Percentiles rank a stretch among this genome's conserved stretches.
Evolutionary conservation across 2,888 invertebrate genomes (phyloP).

Genomic region (Coremacera marginata): DNA sequence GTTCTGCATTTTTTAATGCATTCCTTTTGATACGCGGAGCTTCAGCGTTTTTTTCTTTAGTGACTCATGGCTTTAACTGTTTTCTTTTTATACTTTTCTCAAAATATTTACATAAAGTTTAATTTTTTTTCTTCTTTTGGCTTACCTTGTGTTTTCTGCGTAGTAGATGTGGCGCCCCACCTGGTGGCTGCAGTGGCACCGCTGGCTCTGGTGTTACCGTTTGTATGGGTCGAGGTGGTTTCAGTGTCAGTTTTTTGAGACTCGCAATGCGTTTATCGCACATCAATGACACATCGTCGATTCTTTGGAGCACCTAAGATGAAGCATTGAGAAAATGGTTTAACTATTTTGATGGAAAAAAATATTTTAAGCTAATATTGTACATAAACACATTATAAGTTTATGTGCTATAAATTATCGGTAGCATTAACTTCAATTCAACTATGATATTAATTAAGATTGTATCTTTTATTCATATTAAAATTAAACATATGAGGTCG

Average conservation of each 20-base stretch:
- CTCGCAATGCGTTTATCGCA: constrained; percentile 85
- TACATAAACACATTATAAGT: neutral
- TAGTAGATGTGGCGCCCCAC: constrained; percentile 71
- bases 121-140: constrained; percentile 19
- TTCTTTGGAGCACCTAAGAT: constrained; percentile 85
- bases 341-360: neutral
- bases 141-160: constrained; percentile 67
- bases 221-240: constrained; percentile 83
- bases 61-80: neutral
- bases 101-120: neutral
- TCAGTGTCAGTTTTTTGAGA: constrained; percentile 78
- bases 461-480: no score
- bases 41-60: neutral
- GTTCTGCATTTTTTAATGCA: neutral
- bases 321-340: neutral
- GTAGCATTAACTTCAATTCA: neutral
- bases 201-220: constrained; percentile 83
- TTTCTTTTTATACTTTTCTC: neutral
- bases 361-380: no score
- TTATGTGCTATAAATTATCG: neutral
- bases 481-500: no score
- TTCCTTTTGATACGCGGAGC: neutral
- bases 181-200: constrained; percentile 73
- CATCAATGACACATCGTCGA: constrained; percentile 94
- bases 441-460: neutral